Evolutionary conservation across 2,888 invertebrate genomes (phyloP), one percentile per base, ranked within the genome.

Genomic region (Thereva unica): DNA sequence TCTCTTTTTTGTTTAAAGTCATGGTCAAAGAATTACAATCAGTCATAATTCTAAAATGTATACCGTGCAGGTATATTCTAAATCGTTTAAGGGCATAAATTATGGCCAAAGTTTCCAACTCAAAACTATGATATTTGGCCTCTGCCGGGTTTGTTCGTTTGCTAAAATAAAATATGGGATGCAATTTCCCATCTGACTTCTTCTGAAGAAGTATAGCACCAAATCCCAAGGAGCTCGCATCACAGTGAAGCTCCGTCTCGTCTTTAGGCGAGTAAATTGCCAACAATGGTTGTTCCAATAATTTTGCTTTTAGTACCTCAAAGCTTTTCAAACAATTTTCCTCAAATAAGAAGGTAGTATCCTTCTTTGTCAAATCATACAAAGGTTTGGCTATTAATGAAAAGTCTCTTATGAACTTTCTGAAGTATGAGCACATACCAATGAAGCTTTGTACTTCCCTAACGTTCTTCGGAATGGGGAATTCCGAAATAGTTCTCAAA

Each of bases 221-320:
- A 64, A 68, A 75, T 1, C 74, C 74, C 1, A 37, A 4, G 1
- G 67, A 6, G 65, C 73, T 72, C 1, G 74, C 75, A 67, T 76
- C 75, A 10, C 70, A 71, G 67, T 75, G 75, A 49, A 75, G 56
- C 67, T 75, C 72, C 3, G 75, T 76, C 65, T 73, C 72, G 45
- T 49, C 37, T 34, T 41, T 45, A 5, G 74, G 74, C 12, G 64
- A 59, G 68, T 42, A 68, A 35, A 65, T 34, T 23, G 49, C 42
- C 47, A 53, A 38, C 4, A 64, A 45, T 5, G 52, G 68, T 4
- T 38, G 5, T 37, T 71, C 55, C 12, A 50, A 41, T 44, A 74
- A 67, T 41, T 63, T 66, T 45, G 50, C n/a, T 50, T 72, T 73
- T 38, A 74, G 66, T 4, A 4, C 50, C 42, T 74, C 70, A 67